Conservation (phyloP, 2,888 invertebrate genomes). For the Cartodere bifasciata region DNA sequence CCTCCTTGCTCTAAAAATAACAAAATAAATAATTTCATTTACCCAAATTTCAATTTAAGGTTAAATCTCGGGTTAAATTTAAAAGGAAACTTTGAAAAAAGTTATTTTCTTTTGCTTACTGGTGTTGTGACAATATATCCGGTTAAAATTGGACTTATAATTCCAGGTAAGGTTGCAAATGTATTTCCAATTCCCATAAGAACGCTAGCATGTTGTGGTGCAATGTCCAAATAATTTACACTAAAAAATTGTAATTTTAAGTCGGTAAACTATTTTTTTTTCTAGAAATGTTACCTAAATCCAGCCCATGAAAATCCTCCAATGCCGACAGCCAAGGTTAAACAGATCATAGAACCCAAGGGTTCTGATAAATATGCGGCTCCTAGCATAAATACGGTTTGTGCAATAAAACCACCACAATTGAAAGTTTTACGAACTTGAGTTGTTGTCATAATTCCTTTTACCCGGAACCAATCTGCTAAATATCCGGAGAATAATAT, state of each 20-base stretch:
- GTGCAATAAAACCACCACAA: neutral
- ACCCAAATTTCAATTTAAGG: neutral
- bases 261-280: too few relatives aligned
- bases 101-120: slow-evolving; percentile 10
- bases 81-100: slow-evolving; percentile 7
- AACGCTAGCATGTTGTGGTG: slow-evolving; percentile 82
- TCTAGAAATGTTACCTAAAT: too few relatives aligned
- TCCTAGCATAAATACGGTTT: neutral
- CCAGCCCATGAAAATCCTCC: slow-evolving; percentile 63
- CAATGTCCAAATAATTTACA: slow-evolving; percentile 78
- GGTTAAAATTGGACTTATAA: slow-evolving; percentile 62
- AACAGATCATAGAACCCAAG: neutral
- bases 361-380: neutral
- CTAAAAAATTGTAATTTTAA: slow-evolving; percentile 40
- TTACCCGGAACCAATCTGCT: slow-evolving; percentile 59
- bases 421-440: slow-evolving; percentile 19
- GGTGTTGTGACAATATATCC: slow-evolving; percentile 24
- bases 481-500: slow-evolving; percentile 39
- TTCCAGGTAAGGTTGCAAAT: slow-evolving; percentile 81
- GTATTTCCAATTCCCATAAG: slow-evolving; percentile 89
- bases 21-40: neutral
- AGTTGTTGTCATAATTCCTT: slow-evolving; percentile 50
- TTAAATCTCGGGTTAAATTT: neutral
- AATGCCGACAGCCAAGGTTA: neutral
- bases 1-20: slow-evolving; percentile 46